Conservation (phyloP, 2,888 invertebrate species). For the Aleiodes leptofemur region DNA sequence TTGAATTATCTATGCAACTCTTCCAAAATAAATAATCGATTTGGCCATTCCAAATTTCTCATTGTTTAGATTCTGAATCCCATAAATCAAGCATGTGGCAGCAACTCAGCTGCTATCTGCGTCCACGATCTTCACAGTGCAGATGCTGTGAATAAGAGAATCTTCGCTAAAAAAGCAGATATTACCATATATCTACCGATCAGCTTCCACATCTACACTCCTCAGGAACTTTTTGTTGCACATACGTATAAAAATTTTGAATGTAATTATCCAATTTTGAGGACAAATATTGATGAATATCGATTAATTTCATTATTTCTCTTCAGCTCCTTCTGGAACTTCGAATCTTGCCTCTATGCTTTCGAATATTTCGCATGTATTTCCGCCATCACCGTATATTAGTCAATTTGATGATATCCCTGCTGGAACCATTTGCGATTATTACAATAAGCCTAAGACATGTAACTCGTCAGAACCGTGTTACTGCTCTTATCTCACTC, state of each 20-base stretch:
- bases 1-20: neutral
- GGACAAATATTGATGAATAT: neutral
- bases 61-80: constrained; percentile 85
- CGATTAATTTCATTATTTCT: neutral
- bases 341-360: constrained; percentile 87
- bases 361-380: constrained; percentile 87
- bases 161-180: constrained; percentile 85
- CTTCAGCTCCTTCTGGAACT: constrained; percentile 83
- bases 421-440: constrained; percentile 86
- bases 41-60: too few relatives aligned
- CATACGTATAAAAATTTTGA: constrained; percentile 85
- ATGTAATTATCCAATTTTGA: constrained; percentile 76
- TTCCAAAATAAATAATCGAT: neutral
- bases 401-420: constrained; percentile 88
- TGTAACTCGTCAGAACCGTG: constrained; percentile 66
- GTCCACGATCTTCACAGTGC: constrained; percentile 86
- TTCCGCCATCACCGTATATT: constrained; percentile 86
- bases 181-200: constrained; percentile 89
- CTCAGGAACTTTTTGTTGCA: constrained; percentile 84
- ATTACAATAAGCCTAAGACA: constrained; percentile 80
- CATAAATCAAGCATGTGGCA: constrained; percentile 84
- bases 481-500: constrained; percentile 76
- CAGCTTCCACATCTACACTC: constrained; percentile 85
- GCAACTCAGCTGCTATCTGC: constrained; percentile 82
- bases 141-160: constrained; percentile 81